phyloP scores from a whole-genome alignment of 2,888 invertebrate species.

The Notodonta ziczac region DNA sequence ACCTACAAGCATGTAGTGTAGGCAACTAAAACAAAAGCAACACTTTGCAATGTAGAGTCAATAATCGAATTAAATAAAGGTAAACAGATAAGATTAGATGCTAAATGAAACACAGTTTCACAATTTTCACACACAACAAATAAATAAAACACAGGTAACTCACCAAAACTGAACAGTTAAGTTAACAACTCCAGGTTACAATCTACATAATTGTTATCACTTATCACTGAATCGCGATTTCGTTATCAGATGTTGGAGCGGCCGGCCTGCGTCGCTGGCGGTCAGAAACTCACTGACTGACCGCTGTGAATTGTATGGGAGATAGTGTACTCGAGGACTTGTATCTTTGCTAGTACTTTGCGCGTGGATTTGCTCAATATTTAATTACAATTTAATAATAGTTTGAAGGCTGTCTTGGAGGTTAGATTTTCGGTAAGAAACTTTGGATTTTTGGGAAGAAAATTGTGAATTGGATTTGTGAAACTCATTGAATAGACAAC shows the following conservation, averaged over 20 bases:
- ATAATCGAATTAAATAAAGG: background rate
- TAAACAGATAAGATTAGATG: background rate
- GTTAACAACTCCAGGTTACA: background rate
- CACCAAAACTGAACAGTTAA: background rate
- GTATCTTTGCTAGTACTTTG: no score
- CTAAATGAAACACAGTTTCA: background rate
- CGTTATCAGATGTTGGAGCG: slow-evolving; percentile 22
- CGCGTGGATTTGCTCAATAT: no score
- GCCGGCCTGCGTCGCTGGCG: slow-evolving; percentile 24
- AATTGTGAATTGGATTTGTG: no score
- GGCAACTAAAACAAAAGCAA: no score
- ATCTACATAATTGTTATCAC: slow-evolving; percentile 2
- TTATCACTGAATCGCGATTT: slow-evolving; percentile 15
- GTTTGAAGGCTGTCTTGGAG: no score
- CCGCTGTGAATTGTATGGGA: slow-evolving; percentile 8
- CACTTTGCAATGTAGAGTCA: no score
- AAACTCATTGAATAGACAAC: no score
- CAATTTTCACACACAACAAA: slow-evolving; percentile 1
- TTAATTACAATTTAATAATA: no score
- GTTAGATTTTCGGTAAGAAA: no score
- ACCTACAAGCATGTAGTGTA: no score
- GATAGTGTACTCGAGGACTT: background rate
- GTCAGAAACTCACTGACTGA: slow-evolving; percentile 43
- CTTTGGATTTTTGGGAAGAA: no score
- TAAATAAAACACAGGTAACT: background rate